Base-by-base conservation (phyloP, 2,888 invertebrate species). In the Clunio marinus region DNA sequence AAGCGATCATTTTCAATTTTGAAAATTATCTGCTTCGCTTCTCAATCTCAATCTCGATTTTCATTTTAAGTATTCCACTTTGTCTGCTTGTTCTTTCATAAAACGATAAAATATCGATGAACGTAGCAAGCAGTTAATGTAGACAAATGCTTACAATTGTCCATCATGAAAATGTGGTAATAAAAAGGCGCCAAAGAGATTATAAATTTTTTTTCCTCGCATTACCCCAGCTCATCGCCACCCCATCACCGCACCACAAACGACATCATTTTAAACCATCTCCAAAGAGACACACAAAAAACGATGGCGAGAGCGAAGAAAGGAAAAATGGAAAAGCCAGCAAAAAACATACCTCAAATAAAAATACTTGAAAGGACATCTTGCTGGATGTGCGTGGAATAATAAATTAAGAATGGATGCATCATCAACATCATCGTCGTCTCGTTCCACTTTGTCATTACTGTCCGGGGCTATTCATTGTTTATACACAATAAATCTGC, bases 121-220 rank as follows among this genome's bases (percentile, higher is more conserved):
- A 22, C 51, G 27, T 8, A 15, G 27, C 32, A 10, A 32, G 32
- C 22, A 51, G 51, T 51, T 51, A 51, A 51, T 51, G 51, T n/a
- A 51, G 51, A 51, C 51, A 51, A 51, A 51, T 51, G 51, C 51
- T 51, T 20, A 51, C 51, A 51, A 51, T 20, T 17, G 62, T 35
- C 35, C 62, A 62, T 62, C 45, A 63, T 46, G 25, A 17, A 63
- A 45, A 63, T 37, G 37, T 63, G 63, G 63, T 46, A 63, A 63
- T 63, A 63, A 63, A 63, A 28, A 63, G 63, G 63, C 63, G 63
- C 63, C 63, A 63, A 63, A 63, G 63, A 63, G 63, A 63, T 63
- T 63, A 63, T 63, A 63, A 63, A 63, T 45, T n/a, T n/a, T n/a
- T n/a, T n/a, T n/a, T 37, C 20, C 59, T 60, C 41, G 27, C n/a